Base-by-base conservation (phyloP, 2,113 vertebrate species). In the Theropithecus gelada region DNA sequence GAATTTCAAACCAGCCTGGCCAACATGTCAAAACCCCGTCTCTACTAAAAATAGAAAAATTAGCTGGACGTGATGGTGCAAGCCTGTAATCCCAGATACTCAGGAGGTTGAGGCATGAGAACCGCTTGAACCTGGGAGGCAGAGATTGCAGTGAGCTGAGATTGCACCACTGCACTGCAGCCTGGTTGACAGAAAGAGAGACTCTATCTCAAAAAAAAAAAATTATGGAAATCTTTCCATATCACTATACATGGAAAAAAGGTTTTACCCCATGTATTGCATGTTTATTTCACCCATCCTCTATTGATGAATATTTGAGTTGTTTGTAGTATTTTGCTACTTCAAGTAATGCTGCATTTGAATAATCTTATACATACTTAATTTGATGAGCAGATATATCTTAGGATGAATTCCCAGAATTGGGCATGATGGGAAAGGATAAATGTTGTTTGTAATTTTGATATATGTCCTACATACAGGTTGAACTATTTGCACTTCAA, bases 321-420 rank as follows among this genome's bases (percentile, higher is more conserved):
- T 45, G 23, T 68, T 79, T 40, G 17, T 13, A n/a, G 6, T 70
- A 79, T 85, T 91, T 75, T 94, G 57, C 32, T 52, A 6, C 90
- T 70, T 87, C 22, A 93, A 76, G 48, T 64, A 86, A 38, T 90
- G 12, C 86, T 89, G 38, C 8, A 45, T 38, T 64, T 73, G 82
- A 83, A 17, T 79, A 84, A 73, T 84, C 25, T 55, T 91, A 32
- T 32, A 59, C 12, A 68, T 68, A 76, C 32, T 57, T 86, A 93
- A 93, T 82, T 90, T 48, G 57, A 61, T 89, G 68, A 70, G 27
- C 48, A 90, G 9, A 23, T 82, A 64, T 27, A 90, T 55, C 38
- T 93, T 96, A 64, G 52, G 55, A 80, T 93, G 73, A 84, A 66
- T 91, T 88, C 57, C 40, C 25, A 84, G 72, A 66, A 80, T 43